These are phyloP conservation scores for Rhinogobio ventralis DNA, from an alignment of 2,797 vertebrate species.

Conservation along the genomic window DNA sequence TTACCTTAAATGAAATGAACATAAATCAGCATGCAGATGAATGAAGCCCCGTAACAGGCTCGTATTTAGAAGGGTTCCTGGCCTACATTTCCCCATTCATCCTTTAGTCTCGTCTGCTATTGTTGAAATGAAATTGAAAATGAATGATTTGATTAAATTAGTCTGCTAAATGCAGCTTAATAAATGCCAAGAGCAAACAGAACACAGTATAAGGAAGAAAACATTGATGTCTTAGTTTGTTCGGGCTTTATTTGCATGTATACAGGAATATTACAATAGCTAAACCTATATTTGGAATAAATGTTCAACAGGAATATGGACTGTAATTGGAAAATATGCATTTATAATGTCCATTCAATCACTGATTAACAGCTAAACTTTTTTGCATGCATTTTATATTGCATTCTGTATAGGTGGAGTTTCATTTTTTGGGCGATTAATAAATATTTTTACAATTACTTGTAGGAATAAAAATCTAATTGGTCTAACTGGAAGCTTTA, in stretches of 20 bases:
- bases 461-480: not conserved
- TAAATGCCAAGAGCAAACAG: not conserved
- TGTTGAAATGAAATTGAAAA: not conserved
- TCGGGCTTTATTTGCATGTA: not conserved
- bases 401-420: not conserved
- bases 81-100: not conserved
- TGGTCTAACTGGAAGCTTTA: too few species aligned
- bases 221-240: not conserved
- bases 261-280: not conserved
- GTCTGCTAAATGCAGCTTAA: not conserved
- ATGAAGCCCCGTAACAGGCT: not conserved
- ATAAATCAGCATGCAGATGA: conserved; percentile 6
- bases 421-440: not conserved
- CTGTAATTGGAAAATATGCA: not conserved
- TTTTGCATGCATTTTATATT: not conserved
- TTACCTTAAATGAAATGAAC: not conserved
- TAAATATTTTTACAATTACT: not conserved
- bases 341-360: not conserved
- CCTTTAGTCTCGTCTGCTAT: not conserved
- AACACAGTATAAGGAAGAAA: not conserved
- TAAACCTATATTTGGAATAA: not conserved
- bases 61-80: not conserved
- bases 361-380: not conserved
- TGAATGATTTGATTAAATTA: conserved; percentile 6
- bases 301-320: not conserved